phyloP scores from a whole-genome alignment of 2,797 vertebrate genomes.

The Anniella stebbinsi region DNA sequence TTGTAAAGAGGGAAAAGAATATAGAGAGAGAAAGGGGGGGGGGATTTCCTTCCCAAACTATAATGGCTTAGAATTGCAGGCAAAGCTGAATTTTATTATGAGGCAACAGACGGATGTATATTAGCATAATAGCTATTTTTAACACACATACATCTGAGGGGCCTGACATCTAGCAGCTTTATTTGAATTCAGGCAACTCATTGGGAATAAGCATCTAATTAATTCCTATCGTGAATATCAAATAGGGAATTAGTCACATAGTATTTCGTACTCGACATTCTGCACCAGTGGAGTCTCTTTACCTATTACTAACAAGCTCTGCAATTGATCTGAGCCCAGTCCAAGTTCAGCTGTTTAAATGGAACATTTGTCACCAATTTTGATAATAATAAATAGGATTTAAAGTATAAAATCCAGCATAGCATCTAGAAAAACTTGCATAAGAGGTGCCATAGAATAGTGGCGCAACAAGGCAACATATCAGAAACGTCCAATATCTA shows the following conservation, averaged over 20 bases:
- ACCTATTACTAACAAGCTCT: background rate
- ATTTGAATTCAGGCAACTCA: constrained; percentile 61
- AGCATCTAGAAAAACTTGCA: background rate
- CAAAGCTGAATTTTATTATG: constrained; percentile 64
- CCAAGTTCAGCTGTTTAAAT: constrained; percentile 12
- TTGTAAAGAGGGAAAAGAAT: constrained; percentile 13
- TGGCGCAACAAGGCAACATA: background rate
- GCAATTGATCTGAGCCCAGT: constrained; percentile 52
- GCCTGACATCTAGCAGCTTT: constrained; percentile 58
- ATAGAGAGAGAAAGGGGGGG: no score
- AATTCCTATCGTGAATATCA: constrained; percentile 67
- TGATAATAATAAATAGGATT: no score
- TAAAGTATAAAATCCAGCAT: background rate
- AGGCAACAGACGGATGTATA: constrained; percentile 44
- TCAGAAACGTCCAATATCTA: background rate
- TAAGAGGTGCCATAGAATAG: background rate
- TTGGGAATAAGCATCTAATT: constrained; percentile 64
- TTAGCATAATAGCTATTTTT: constrained; percentile 61
- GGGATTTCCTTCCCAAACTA: constrained; percentile 59
- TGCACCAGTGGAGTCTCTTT: background rate
- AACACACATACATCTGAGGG: constrained; percentile 33
- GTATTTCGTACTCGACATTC: constrained; percentile 45
- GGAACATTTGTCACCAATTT: constrained; percentile 23
- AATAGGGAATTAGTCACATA: constrained; percentile 57
- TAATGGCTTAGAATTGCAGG: constrained; percentile 49